Conservation (phyloP, 2,888 invertebrate species). For the Tholera decimalis region DNA sequence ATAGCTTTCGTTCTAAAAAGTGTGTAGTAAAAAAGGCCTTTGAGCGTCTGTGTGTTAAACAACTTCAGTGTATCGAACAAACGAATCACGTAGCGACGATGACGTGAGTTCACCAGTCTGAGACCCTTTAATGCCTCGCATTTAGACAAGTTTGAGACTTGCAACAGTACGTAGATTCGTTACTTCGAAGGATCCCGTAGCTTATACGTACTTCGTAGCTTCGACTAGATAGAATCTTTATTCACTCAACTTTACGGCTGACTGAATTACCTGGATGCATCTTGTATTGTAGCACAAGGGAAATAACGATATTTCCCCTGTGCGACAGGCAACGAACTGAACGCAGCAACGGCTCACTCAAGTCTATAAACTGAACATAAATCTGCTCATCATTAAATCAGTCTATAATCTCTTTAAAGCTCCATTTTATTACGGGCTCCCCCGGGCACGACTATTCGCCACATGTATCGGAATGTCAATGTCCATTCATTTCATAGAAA, state of each 20-base stretch:
- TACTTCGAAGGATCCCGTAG: constrained; percentile 24
- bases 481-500: constrained; percentile 51
- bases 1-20: constrained; percentile 55
- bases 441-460: constrained; percentile 35
- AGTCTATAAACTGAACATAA: constrained; percentile 41
- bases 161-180: constrained; percentile 59
- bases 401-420: constrained; percentile 43
- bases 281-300: background rate
- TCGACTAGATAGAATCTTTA: background rate
- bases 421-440: constrained; percentile 41
- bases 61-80: constrained; percentile 70
- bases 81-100: constrained; percentile 76
- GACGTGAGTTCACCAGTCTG: constrained; percentile 70
- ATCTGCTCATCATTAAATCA: constrained; percentile 56
- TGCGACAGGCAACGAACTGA: background rate
- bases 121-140: constrained; percentile 68
- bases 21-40: constrained; percentile 53
- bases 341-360: constrained; percentile 1
- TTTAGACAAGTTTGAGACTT: constrained; percentile 67
- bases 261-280: background rate
- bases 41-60: constrained; percentile 66
- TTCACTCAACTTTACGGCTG: background rate
- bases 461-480: constrained; percentile 51
- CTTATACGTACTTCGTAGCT: constrained; percentile 20
- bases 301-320: background rate